phyloP scores from a whole-genome alignment of 2,888 invertebrate genomes.

The Criorhina ranunculi region DNA sequence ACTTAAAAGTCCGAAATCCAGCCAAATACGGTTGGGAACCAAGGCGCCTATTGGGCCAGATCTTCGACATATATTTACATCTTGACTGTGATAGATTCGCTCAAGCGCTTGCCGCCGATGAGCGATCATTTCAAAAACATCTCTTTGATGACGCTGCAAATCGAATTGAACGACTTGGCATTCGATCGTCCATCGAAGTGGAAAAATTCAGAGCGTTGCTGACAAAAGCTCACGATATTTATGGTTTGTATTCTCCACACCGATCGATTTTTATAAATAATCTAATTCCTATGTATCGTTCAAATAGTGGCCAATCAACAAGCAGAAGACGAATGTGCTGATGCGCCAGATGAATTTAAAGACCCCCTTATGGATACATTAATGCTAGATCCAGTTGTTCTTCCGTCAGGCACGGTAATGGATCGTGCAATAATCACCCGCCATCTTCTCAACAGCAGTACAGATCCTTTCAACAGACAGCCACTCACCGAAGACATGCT shows the following conservation, averaged over 20 bases:
- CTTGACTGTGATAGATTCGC: slow-evolving; percentile 96
- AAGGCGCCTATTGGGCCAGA: slow-evolving; percentile 93
- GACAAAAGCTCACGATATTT: slow-evolving; percentile 91
- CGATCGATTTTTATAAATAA: not conserved
- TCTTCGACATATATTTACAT: slow-evolving; percentile 98
- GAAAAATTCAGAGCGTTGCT: slow-evolving; percentile 93
- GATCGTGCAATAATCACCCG: slow-evolving; percentile 96
- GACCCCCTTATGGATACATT: slow-evolving; percentile 99
- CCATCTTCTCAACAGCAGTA: slow-evolving; percentile 97
- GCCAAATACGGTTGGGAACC: slow-evolving; percentile 99
- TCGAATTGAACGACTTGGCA: slow-evolving; percentile 91
- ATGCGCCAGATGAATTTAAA: slow-evolving; percentile 98
- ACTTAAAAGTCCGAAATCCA: slow-evolving; percentile 95
- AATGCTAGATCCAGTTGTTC: slow-evolving; percentile 97
- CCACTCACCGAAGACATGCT: slow-evolving; percentile 97
- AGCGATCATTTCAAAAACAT: slow-evolving; percentile 97
- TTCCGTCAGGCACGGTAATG: slow-evolving; percentile 97
- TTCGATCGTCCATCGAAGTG: slow-evolving; percentile 94
- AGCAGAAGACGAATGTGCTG: slow-evolving; percentile 95
- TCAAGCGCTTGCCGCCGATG: slow-evolving; percentile 96
- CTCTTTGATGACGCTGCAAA: slow-evolving; percentile 95
- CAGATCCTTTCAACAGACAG: slow-evolving; percentile 99
- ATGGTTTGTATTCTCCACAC: slow-evolving; percentile 83
- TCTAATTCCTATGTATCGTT: not conserved
- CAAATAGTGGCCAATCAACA: slow-evolving; percentile 90